phyloP scores from a whole-genome alignment of 2,888 invertebrate species.

The Neoascia interrupta region DNA sequence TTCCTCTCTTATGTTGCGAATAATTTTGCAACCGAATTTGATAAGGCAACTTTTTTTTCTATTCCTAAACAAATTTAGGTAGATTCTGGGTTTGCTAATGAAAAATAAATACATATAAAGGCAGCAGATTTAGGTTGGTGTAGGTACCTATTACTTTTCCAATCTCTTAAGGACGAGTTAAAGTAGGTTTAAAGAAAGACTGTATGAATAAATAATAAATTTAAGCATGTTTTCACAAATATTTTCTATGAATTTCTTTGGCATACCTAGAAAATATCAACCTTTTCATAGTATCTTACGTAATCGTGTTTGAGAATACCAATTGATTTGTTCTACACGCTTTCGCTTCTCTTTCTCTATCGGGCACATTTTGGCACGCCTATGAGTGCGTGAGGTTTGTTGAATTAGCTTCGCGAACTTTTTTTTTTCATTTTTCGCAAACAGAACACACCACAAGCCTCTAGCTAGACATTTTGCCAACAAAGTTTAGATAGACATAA shows the following conservation, averaged over 20 bases:
- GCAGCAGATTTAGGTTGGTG: too few relatives aligned
- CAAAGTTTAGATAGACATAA: too few relatives aligned
- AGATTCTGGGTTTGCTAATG: not conserved
- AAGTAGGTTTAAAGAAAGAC: too few relatives aligned
- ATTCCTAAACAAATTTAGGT: not conserved
- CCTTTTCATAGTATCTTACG: conserved; percentile 33
- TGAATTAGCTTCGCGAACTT: conserved; percentile 5
- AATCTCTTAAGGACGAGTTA: too few relatives aligned
- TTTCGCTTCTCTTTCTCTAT: conserved; percentile 4
- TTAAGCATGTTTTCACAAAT: not conserved
- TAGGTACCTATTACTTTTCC: too few relatives aligned
- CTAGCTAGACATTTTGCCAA: not conserved
- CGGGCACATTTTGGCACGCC: conserved; percentile 15
- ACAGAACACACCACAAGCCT: too few relatives aligned
- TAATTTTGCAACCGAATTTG: too few relatives aligned
- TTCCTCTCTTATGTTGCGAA: conserved; percentile 38
- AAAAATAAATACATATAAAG: too few relatives aligned
- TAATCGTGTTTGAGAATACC: conserved; percentile 27
- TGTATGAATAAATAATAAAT: not conserved
- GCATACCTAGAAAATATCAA: conserved; percentile 17
- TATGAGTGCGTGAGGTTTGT: conserved; percentile 37
- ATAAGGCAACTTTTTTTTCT: not conserved
- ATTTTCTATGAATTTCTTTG: conserved; percentile 2
- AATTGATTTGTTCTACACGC: conserved; percentile 6
- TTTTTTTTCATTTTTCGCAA: not conserved